Percentiles rank a stretch among this genome's conserved stretches.
Evolutionary conservation across 2,113 vertebrate species (phyloP).

Genomic region (Struthio camelus): DNA sequence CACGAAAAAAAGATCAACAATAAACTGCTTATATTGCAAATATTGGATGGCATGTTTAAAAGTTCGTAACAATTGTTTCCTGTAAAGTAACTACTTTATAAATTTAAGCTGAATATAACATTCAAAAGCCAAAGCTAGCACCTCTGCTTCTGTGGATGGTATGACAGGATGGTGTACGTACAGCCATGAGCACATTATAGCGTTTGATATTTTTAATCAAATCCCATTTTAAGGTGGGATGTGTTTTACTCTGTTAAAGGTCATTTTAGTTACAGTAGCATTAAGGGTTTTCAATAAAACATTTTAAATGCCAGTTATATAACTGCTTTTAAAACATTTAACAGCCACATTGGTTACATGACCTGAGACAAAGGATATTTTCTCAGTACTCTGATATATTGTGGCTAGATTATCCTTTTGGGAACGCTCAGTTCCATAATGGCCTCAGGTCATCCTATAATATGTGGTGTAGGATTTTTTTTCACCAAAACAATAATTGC

Average conservation of each 20-base stretch:
- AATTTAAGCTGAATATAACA: neutral
- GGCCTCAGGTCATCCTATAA: slow-evolving; percentile 56
- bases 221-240: slow-evolving; percentile 57
- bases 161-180: neutral
- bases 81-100: neutral
- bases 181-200: slow-evolving; percentile 14
- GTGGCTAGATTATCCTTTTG: slow-evolving; percentile 60
- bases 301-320: slow-evolving; percentile 73
- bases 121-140: neutral
- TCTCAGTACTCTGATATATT: slow-evolving; percentile 61
- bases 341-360: slow-evolving; percentile 59
- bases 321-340: slow-evolving; percentile 76
- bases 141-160: neutral
- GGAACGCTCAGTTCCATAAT: slow-evolving; percentile 46
- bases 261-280: slow-evolving; percentile 68
- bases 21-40: slow-evolving; percentile 11
- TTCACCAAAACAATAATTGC: slow-evolving; percentile 60
- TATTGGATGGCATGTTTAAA: neutral
- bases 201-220: slow-evolving; percentile 65
- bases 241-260: slow-evolving; percentile 52
- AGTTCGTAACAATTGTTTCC: neutral
- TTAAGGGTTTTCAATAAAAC: slow-evolving; percentile 73
- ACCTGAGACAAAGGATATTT: slow-evolving; percentile 74
- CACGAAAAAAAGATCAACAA: slow-evolving; percentile 7
- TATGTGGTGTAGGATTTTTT: slow-evolving; percentile 12